A percentile compares a stretch with the other conserved stretches of the same genome.
phyloP scores from a whole-genome alignment of 2,888 invertebrate species.

The Morpho deidamia region DNA sequence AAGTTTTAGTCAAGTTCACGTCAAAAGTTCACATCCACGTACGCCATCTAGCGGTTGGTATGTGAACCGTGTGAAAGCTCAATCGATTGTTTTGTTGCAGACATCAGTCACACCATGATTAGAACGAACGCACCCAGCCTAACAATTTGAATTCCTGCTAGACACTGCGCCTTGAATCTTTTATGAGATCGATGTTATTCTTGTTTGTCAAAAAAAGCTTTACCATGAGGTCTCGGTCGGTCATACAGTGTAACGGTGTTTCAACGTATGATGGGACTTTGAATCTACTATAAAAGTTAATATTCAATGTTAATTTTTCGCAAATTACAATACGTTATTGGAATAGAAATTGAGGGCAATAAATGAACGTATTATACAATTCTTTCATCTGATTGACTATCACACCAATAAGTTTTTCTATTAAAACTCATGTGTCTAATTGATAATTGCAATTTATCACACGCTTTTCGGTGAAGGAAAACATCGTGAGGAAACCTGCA shows the following conservation, averaged over 20 bases:
- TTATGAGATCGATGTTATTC: conserved; percentile 44
- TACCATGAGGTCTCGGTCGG: conserved; percentile 49
- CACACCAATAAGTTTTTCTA: no score
- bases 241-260: conserved; percentile 40
- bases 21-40: conserved; percentile 70
- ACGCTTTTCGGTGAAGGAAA: no score
- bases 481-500: no score
- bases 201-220: conserved; percentile 48
- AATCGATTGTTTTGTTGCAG: conserved; percentile 50
- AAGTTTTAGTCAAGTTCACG: conserved; percentile 74
- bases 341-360: neutral
- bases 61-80: conserved; percentile 58
- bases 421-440: no score
- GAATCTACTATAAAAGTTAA: conserved; percentile 26
- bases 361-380: neutral
- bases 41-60: conserved; percentile 61
- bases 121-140: conserved; percentile 44
- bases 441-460: no score
- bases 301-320: no score
- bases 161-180: conserved; percentile 33
- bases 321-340: neutral
- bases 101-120: conserved; percentile 27
- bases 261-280: conserved; percentile 9
- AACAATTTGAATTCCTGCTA: conserved; percentile 30
- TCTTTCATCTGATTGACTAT: neutral